Conservation (phyloP, 1,140 invertebrate species). For the Pentalonia nigronervosa region DNA sequence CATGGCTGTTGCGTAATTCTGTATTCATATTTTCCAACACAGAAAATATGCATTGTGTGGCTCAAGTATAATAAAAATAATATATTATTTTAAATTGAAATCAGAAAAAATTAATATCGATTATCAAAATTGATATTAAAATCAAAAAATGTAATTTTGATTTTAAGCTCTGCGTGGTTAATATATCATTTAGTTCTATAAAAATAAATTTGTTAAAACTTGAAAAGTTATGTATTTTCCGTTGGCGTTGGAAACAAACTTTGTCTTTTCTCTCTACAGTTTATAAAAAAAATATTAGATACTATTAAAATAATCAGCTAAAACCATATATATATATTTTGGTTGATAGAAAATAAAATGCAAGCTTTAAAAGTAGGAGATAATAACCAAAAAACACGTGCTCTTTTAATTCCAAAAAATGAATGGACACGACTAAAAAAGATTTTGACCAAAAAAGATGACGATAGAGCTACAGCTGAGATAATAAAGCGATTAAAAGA, state of each 20-base stretch:
- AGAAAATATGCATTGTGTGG: no score
- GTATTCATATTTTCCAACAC: no score
- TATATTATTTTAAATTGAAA: no score
- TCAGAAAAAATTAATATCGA: no score
- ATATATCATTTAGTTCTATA: no score
- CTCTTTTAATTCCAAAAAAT: not conserved
- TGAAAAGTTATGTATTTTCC: not conserved
- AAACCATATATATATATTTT: not conserved
- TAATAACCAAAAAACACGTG: no score
- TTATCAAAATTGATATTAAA: no score
- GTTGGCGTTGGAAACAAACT: not conserved
- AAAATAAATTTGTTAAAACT: not conserved
- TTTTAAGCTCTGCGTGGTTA: no score
- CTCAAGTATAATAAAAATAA: no score
- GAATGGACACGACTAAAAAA: constrained; percentile 35
- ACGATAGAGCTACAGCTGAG: not conserved
- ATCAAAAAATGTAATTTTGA: not conserved
- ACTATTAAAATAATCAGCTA: not conserved
- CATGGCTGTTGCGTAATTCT: no score
- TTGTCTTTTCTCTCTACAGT: not conserved
- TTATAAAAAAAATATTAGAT: not conserved
- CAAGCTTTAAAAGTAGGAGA: not conserved
- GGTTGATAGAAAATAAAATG: not conserved
- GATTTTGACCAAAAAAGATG: constrained; percentile 16
- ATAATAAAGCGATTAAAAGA: not conserved